These are phyloP conservation scores for Epinotia brunnichana DNA, from an alignment of 2,888 invertebrate species.

Conservation along the genomic window DNA sequence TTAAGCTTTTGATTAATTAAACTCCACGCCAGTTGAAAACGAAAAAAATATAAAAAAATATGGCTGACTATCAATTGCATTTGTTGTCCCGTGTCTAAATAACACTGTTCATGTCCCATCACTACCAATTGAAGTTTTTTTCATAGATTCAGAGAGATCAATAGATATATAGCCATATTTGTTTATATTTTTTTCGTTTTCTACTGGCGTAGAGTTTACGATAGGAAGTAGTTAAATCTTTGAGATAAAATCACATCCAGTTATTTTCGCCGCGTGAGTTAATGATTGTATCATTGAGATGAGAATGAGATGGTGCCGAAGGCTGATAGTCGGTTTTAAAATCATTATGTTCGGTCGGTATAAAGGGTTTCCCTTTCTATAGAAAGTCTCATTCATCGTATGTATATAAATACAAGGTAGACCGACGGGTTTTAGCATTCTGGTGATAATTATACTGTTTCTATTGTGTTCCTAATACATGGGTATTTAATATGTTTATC, in stretches of 20 bases:
- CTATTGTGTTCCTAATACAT: background rate
- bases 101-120: too few relatives aligned
- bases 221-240: slow-evolving; percentile 20
- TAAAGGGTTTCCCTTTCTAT: slow-evolving; percentile 9
- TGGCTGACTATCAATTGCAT: too few relatives aligned
- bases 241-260: slow-evolving; percentile 19
- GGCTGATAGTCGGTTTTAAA: slow-evolving; percentile 22
- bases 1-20: slow-evolving; percentile 8
- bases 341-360: background rate
- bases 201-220: too few relatives aligned
- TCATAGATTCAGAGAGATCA: too few relatives aligned
- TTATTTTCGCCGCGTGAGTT: background rate
- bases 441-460: background rate
- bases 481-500: background rate
- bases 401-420: background rate
- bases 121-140: too few relatives aligned
- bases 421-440: background rate
- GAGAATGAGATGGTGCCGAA: slow-evolving; percentile 15
- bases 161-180: too few relatives aligned
- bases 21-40: too few relatives aligned
- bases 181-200: too few relatives aligned
- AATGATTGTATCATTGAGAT: slow-evolving; percentile 22
- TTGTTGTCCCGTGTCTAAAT: too few relatives aligned
- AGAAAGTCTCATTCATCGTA: background rate
- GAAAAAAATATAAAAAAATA: too few relatives aligned